Base-by-base conservation (phyloP, 23 tunicate genomes). In the Ascidia mentula region DNA sequence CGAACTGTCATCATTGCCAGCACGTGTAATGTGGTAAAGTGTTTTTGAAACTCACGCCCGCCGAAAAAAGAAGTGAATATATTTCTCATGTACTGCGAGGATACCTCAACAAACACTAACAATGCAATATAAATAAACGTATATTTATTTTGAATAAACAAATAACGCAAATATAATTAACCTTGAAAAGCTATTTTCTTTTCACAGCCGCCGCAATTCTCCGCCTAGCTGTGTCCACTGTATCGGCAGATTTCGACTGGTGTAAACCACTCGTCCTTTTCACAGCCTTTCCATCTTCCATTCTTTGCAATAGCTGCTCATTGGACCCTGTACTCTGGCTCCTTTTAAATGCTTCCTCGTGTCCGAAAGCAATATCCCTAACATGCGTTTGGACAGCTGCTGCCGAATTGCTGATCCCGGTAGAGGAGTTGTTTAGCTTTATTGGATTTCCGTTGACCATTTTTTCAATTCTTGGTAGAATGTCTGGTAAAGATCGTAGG, bases 131-230 rank as follows among this genome's bases (percentile, higher is more conserved):
- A n/a, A n/a, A n/a, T n/a, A n/a, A n/a, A n/a, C n/a, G n/a, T n/a
- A n/a, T n/a, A n/a, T n/a, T n/a, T n/a, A n/a, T n/a, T n/a, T n/a
- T n/a, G n/a, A n/a, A n/a, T n/a, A n/a, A n/a, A n/a, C n/a, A n/a
- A n/a, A n/a, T n/a, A n/a, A n/a, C n/a, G n/a, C n/a, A n/a, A n/a
- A n/a, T n/a, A n/a, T n/a, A n/a, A n/a, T n/a, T n/a, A n/a, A n/a
- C n/a, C n/a, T n/a, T n/a, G n/a, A n/a, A n/a, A n/a, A n/a, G n/a
- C 24, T 9, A 53, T 77, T 85, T 93, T 76, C 93, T 72, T 88
- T 93, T 93, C 39, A 93, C 88, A 18, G 92, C 98, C 20, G 90
- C 90, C 0, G 98, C 98, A 5, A 93, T 93, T 34, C 98, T 76
- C 69, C 78, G 78, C 6, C 98, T 78, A 2, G 80, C 89, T 18